Conservation (phyloP, 1,140 invertebrate genomes). For the Drosophila pandora region DNA sequence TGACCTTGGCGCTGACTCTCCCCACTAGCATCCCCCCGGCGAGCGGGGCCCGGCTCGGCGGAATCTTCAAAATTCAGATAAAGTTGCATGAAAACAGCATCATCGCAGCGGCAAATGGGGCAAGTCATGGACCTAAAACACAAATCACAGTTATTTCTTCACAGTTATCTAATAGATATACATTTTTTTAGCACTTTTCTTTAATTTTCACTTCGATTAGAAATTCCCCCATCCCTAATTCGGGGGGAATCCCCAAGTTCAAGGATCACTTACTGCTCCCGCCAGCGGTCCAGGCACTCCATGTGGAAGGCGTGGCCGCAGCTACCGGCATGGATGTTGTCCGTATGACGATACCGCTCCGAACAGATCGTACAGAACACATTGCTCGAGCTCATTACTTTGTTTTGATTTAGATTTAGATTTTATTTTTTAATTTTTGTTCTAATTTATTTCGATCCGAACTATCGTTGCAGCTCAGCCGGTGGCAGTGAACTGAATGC, state of each 20-base stretch:
- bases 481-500: conserved; percentile 33
- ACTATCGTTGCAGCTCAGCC: conserved; percentile 20
- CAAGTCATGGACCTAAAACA: conserved; percentile 49
- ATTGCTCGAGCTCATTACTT: conserved; percentile 13
- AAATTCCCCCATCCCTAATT: too few species aligned
- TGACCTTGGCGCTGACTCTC: conserved; percentile 18
- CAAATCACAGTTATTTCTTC: background rate
- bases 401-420: too few species aligned
- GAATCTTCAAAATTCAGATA: conserved; percentile 53
- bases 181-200: background rate
- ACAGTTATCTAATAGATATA: too few species aligned
- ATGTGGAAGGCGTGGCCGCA: conserved; percentile 67
- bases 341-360: conserved; percentile 41
- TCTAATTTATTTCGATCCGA: conserved; percentile 1
- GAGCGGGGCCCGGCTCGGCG: background rate
- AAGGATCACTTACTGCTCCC: conserved; percentile 45
- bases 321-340: conserved; percentile 48
- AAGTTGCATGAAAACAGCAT: conserved; percentile 40
- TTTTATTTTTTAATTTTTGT: background rate
- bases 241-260: background rate
- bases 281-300: conserved; percentile 57
- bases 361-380: conserved; percentile 61
- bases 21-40: background rate
- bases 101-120: conserved; percentile 49
- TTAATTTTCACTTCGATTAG: background rate